These are phyloP conservation scores for Coluber constrictor DNA, from an alignment of 2,797 vertebrate species.

Conservation along the genomic window DNA sequence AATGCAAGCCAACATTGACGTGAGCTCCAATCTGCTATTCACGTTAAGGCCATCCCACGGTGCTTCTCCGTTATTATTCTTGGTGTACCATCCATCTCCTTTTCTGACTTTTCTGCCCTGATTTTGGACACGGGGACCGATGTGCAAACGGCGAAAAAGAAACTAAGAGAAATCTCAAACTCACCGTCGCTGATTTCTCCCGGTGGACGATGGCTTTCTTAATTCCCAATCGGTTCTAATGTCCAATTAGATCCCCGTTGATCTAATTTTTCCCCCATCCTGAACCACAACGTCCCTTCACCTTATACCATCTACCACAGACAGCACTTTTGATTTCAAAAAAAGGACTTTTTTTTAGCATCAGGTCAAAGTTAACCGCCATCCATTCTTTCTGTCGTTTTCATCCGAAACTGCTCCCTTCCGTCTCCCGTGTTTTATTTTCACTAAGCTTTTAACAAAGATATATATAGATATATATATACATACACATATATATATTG, in stretches of 20 bases:
- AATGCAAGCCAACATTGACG: conserved; percentile 32
- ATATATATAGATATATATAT: conserved; percentile 9
- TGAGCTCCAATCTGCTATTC: conserved; percentile 65
- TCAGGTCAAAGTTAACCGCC: neutral
- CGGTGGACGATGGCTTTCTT: conserved; percentile 21
- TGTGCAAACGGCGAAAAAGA: conserved; percentile 35
- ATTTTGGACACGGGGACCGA: conserved; percentile 49
- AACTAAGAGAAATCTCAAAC: neutral
- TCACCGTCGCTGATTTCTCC: conserved; percentile 42
- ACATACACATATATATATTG: too few relatives aligned
- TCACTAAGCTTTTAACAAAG: conserved; percentile 51
- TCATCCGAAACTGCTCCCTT: neutral
- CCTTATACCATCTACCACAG: neutral
- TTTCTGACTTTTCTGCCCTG: conserved; percentile 56
- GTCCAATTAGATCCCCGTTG: neutral
- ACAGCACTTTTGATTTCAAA: neutral
- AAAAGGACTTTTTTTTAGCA: neutral
- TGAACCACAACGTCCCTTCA: neutral
- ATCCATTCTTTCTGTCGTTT: conserved; percentile 8
- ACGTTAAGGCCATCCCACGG: conserved; percentile 54
- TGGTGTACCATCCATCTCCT: conserved; percentile 61
- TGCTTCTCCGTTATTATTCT: conserved; percentile 49
- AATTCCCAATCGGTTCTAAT: neutral
- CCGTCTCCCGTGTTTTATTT: conserved; percentile 51
- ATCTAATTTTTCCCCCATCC: neutral